Conservation (phyloP, 2,888 invertebrate species). For the Erebia ligea region DNA sequence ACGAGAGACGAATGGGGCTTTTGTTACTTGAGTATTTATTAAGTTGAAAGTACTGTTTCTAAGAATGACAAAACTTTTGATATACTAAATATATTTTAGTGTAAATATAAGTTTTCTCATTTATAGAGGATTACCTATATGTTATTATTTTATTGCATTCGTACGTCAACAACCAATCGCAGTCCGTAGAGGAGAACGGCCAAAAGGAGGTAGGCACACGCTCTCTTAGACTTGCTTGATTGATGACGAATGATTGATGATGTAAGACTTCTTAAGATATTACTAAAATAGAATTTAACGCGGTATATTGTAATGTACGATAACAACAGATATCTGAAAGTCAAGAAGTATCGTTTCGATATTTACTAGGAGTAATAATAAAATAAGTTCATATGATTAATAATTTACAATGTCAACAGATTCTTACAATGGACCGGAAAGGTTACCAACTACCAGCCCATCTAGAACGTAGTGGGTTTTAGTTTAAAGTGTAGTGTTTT, state of each 20-base stretch:
- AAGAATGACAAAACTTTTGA: constrained; percentile 72
- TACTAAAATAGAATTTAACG: constrained; percentile 1
- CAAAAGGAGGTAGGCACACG: constrained; percentile 80
- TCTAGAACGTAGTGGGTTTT: constrained; percentile 74
- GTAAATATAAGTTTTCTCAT: constrained; percentile 65
- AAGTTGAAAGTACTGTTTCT: constrained; percentile 61
- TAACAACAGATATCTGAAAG: neutral
- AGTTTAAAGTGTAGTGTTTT: constrained; percentile 72
- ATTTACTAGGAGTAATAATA: neutral
- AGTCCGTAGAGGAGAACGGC: constrained; percentile 83
- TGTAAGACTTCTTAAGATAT: constrained; percentile 18
- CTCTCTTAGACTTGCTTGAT: constrained; percentile 58
- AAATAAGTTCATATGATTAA: constrained; percentile 33
- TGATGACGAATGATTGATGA: constrained; percentile 57
- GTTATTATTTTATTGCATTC: constrained; percentile 83
- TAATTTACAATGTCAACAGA: constrained; percentile 68
- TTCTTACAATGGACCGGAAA: constrained; percentile 72
- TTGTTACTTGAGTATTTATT: constrained; percentile 71
- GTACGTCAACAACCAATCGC: constrained; percentile 83
- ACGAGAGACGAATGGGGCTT: constrained; percentile 76
- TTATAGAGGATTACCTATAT: constrained; percentile 76
- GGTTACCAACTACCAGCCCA: constrained; percentile 63
- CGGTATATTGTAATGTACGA: neutral
- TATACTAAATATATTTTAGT: constrained; percentile 64
- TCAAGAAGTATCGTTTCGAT: neutral